Evolutionary conservation across 2,888 invertebrate species (phyloP), one percentile per base, ranked within the genome.

Genomic region (Liopterus haemorrhoidalis): DNA sequence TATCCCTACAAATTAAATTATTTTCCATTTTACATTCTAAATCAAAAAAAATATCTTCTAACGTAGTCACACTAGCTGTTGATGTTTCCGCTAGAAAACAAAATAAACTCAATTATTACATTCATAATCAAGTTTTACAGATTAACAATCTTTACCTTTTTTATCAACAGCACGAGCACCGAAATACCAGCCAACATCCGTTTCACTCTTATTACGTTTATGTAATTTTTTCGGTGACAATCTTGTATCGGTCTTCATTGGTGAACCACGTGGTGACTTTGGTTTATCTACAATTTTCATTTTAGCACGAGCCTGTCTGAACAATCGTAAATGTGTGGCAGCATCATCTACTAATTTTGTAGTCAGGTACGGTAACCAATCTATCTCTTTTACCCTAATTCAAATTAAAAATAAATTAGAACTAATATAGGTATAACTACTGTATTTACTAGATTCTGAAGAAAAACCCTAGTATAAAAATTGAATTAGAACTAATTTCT

Each of bases 301-400:
- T 55, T 62, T 76, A 58, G 47, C 70, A 59, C 78, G 71, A 0
- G 93, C 86, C 62, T 88, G 82, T 55, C 91, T 79, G 64, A 85
- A 94, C 15, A 94, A 70, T 52, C 90, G 78, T 53, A 94, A 76
- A 70, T 94, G 94, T 18, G 86, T 83, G 1, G 91, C 92, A 51
- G 90, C 79, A 68, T 93, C 92, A 67, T 94, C 93, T 2, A 94
- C 90, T 48, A 93, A 74, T 50, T 82, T 76, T 21, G 87, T 87
- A 14, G 93, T 91, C 48, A 93, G 74, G 58, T 88, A 85, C 24
- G 88, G 84, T 57, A 90, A 84, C 89, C 93, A 91, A 66, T 94
- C 90, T 9, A 92, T 84, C 61, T 85, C 81, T 73, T 90, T 90
- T 32, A 88, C 68, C 55, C 76, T 74, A 52, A 24, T 57, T 54